Evolutionary conservation across 2,797 vertebrate genomes (phyloP).

Genomic region (Smutsia gigantea): DNA sequence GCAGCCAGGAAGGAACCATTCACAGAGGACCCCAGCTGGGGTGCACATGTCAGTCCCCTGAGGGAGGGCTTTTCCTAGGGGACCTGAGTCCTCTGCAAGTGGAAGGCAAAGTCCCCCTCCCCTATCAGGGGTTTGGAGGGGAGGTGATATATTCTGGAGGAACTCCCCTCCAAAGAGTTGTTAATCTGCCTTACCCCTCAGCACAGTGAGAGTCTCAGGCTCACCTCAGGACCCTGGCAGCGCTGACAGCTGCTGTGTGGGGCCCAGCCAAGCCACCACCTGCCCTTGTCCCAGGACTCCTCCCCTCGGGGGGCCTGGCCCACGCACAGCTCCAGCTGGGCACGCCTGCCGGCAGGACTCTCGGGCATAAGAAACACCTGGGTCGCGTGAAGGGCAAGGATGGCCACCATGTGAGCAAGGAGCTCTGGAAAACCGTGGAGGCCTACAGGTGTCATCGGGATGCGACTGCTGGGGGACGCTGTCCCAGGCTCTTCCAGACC

Average conservation of each 20-base stretch:
- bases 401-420: rapidly evolving
- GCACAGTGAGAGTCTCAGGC: background rate
- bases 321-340: background rate
- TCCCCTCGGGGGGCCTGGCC: background rate
- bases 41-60: rapidly evolving
- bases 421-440: background rate
- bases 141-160: rapidly evolving
- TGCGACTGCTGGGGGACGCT: no score
- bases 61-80: background rate
- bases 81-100: rapidly evolving
- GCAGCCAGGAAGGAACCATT: background rate
- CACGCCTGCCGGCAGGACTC: background rate
- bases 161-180: background rate
- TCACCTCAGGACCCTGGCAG: background rate
- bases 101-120: background rate
- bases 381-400: rapidly evolving
- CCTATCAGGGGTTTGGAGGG: rapidly evolving
- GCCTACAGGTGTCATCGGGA: background rate
- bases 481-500: background rate
- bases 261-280: background rate
- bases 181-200: background rate
- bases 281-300: rapidly evolving
- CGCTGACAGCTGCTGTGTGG: rapidly evolving
- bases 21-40: background rate
- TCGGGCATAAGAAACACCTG: background rate